Percentiles rank a stretch among this genome's conserved stretches.
Evolutionary conservation across 2,113 vertebrate genomes (phyloP).

Genomic region (Amia ocellicauda): DNA sequence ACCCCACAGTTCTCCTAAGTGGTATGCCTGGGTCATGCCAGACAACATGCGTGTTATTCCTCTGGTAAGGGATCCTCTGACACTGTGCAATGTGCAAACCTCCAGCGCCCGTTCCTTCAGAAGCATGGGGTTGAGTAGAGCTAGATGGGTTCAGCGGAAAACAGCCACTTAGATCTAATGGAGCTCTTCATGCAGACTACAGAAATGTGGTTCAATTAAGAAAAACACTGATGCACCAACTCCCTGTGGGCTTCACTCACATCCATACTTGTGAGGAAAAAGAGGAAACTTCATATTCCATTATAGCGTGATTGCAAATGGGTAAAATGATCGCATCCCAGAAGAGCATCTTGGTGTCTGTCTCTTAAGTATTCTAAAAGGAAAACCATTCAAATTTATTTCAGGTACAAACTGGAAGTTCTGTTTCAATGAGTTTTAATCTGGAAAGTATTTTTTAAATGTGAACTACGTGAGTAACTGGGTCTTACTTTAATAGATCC

Average conservation of each 20-base stretch:
- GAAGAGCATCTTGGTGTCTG: background rate
- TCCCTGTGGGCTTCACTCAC: background rate
- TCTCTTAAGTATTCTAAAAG: background rate
- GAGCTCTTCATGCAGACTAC: conserved; percentile 32
- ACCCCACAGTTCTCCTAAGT: conserved; percentile 10
- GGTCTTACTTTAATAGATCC: too few relatives aligned
- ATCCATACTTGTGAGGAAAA: background rate
- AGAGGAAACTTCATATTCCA: background rate
- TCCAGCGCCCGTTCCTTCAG: conserved; percentile 26
- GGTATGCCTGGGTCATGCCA: conserved; percentile 25
- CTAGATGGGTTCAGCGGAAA: conserved; percentile 25
- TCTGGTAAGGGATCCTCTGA: conserved; percentile 32
- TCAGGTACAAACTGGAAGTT: too few relatives aligned
- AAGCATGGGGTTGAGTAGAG: conserved; percentile 26
- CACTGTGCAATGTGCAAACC: conserved; percentile 19
- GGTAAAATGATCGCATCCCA: background rate
- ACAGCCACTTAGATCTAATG: conserved; percentile 33
- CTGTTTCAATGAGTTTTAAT: too few relatives aligned
- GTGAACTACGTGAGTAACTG: too few relatives aligned
- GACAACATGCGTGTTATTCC: conserved; percentile 35
- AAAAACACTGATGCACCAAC: conserved; percentile 25
- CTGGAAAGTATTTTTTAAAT: background rate
- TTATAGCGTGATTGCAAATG: background rate
- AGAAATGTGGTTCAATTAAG: conserved; percentile 35
- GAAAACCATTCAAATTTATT: background rate